Percentiles rank a stretch among this genome's conserved stretches.
phyloP scores from a whole-genome alignment of 2,888 invertebrate species.

The Cinara cedri region DNA sequence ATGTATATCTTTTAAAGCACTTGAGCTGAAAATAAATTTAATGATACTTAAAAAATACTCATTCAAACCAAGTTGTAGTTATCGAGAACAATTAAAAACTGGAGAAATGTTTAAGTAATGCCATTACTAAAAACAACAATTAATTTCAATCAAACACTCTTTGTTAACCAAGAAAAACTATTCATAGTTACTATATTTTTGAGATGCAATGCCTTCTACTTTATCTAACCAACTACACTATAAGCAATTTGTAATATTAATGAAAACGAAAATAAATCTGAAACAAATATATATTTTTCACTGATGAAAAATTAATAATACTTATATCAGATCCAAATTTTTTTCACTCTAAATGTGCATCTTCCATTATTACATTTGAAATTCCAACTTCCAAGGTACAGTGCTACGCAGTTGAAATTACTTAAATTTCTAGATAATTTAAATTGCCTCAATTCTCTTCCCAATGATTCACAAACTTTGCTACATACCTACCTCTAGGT shows the following conservation, averaged over 20 bases:
- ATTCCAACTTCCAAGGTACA: background rate
- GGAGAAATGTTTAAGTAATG: background rate
- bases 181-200: background rate
- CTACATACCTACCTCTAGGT: background rate
- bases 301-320: background rate
- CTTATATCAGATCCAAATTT: background rate
- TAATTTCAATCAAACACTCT: too few relatives aligned
- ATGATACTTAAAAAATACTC: too few relatives aligned
- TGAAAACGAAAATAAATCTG: background rate
- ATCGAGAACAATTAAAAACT: background rate
- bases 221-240: background rate
- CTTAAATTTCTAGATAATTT: background rate
- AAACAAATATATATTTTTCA: background rate
- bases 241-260: background rate
- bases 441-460: background rate
- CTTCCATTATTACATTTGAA: background rate
- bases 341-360: background rate
- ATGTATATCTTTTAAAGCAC: too few relatives aligned
- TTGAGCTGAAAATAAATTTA: too few relatives aligned
- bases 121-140: background rate
- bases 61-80: constrained; percentile 13
- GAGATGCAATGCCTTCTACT: background rate
- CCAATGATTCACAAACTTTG: background rate
- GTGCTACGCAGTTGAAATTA: background rate
- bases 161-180: background rate